phyloP scores from a whole-genome alignment of 2,113 vertebrate genomes.

The Pyrgilauda ruficollis region DNA sequence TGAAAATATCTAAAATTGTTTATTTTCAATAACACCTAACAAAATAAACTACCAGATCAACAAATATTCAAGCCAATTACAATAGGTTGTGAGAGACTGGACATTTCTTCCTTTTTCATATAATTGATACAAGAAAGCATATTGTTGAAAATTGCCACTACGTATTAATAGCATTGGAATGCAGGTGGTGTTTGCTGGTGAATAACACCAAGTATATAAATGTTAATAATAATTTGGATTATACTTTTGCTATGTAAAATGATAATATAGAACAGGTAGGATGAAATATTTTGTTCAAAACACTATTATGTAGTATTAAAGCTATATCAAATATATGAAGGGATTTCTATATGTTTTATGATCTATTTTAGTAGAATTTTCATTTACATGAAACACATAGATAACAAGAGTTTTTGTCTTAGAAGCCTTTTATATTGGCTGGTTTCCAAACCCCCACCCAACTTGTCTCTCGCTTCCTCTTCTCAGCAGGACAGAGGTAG shows the following conservation, averaged over 20 bases:
- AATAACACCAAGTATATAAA: background rate
- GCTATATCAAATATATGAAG: no score
- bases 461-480: fast-evolving
- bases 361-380: background rate
- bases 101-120: background rate
- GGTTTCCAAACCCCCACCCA: fast-evolving
- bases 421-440: fast-evolving
- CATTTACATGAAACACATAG: background rate
- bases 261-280: background rate
- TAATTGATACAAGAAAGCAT: background rate
- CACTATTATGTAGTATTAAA: background rate
- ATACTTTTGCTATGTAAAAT: background rate
- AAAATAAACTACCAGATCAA: background rate
- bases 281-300: background rate
- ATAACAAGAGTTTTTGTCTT: background rate
- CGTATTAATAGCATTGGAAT: background rate
- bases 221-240: background rate
- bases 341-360: background rate
- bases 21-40: background rate
- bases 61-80: background rate
- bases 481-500: background rate
- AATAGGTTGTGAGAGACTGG: background rate
- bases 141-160: background rate
- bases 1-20: background rate
- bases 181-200: background rate